A percentile compares a stretch with the other conserved stretches of the same genome.
Evolutionary conservation across 2,797 vertebrate species (phyloP).

Genomic region (Hippocampus kuda): DNA sequence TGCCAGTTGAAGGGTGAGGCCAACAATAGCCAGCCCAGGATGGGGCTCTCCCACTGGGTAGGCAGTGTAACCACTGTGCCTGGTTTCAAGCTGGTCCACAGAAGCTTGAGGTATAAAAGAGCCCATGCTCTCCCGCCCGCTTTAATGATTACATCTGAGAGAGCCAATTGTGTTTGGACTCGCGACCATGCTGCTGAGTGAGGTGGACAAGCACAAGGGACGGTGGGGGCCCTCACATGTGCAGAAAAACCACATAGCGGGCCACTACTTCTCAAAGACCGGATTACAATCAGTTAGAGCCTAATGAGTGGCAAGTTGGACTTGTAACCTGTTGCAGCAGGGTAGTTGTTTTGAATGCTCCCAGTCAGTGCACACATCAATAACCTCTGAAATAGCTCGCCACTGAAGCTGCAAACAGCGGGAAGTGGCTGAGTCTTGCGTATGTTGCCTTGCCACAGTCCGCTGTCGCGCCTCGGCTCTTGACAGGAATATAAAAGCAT

Average conservation of each 20-base stretch:
- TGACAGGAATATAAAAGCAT: conserved; percentile 6
- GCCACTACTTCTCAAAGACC: conserved; percentile 66
- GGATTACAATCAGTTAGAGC: conserved; percentile 74
- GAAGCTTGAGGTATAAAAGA: conserved; percentile 60
- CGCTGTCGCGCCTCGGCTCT: background rate
- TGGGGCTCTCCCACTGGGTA: conserved; percentile 64
- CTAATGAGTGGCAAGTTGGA: conserved; percentile 70
- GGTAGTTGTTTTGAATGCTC: conserved; percentile 64
- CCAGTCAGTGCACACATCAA: conserved; percentile 65
- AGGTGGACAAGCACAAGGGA: conserved; percentile 63
- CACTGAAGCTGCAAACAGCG: conserved; percentile 57
- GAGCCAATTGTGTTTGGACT: conserved; percentile 59
- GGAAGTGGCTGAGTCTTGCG: conserved; percentile 40
- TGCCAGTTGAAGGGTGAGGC: conserved; percentile 65
- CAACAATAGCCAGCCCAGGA: conserved; percentile 70
- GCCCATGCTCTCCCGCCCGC: conserved; percentile 54
- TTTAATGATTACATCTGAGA: conserved; percentile 67
- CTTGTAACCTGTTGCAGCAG: conserved; percentile 61
- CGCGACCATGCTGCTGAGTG: conserved; percentile 63
- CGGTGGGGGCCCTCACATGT: conserved; percentile 58
- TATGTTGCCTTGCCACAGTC: conserved; percentile 15
- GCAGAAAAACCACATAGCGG: conserved; percentile 55
- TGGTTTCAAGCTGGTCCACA: conserved; percentile 68
- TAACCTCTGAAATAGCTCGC: conserved; percentile 69
- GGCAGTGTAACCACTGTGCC: conserved; percentile 67